Evolutionary conservation across 1,140 invertebrate genomes (phyloP), one percentile per base, ranked within the genome.

Genomic region (Ooceraea biroi): DNA sequence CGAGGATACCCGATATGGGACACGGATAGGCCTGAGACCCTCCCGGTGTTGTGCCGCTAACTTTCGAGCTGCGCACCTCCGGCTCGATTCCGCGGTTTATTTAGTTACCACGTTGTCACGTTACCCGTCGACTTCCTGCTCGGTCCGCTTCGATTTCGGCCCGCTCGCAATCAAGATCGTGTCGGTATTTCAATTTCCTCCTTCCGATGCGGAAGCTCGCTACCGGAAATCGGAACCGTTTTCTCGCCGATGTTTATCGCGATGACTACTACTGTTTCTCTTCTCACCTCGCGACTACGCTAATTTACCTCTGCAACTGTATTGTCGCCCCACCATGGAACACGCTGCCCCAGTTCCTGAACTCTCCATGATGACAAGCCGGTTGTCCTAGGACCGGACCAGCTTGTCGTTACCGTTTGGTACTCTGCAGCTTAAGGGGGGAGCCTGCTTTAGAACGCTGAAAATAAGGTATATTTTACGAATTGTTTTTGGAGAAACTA

Each of bases 241-340:
- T 58, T 58, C 14, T 25, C 11, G 17, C 46, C 19, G 11, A 19
- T 5, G 19, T 55, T 55, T 19, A 19, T 85, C 73, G 25, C 78
- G 36, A 12, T 58, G 50, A 36, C 7, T 87, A 89, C 84, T 88
- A 76, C 87, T 66, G 71, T 91, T 88, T 88, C 80, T 74, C 85
- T 82, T 52, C 71, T 88, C 80, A 83, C 86, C 85, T 91, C 85
- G 83, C 83, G 83, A 83, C 61, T 71, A 87, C 44, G 22, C 83
- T 91, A 92, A 92, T 93, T 92, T 87, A 90, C 90, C 83, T 90
- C 86, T 85, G 90, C 86, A 91, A 91, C 90, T 92, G 88, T 92
- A 91, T 87, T 55, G 72, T 85, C 73, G 72, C 82, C 88, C 88
- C 88, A 91, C 90, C 80, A 74, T 25, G 1, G 30, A 22, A 17